phyloP scores from a whole-genome alignment of 1,140 invertebrate species.

The Medauroidea extradentata region DNA sequence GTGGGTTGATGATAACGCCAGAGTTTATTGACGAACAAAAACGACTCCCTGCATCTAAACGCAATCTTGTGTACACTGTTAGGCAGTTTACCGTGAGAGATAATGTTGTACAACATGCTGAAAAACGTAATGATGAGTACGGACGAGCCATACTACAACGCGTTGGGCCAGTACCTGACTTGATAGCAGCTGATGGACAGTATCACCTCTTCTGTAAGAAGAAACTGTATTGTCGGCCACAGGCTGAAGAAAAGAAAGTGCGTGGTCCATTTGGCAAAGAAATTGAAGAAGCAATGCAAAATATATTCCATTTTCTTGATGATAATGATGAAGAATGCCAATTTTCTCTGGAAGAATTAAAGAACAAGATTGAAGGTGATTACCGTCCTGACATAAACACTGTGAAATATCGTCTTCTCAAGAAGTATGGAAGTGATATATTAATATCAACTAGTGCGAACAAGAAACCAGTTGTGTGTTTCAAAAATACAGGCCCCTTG shows the following conservation, averaged over 20 bases:
- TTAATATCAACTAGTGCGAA: background rate
- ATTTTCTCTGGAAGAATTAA: background rate
- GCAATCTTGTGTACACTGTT: no score
- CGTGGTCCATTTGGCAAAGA: background rate
- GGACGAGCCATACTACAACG: background rate
- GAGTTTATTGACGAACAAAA: no score
- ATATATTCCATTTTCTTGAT: background rate
- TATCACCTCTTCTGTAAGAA: background rate
- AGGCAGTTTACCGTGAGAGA: no score
- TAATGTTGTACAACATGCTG: background rate
- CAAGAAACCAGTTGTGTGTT: constrained; percentile 6
- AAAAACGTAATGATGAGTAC: background rate
- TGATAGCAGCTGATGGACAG: background rate
- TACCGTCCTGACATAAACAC: background rate
- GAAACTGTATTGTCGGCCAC: background rate
- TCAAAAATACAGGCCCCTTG: constrained; percentile 12
- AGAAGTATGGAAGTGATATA: background rate
- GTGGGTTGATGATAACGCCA: no score
- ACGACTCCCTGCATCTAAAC: no score
- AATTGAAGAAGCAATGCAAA: background rate
- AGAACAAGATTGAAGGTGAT: background rate
- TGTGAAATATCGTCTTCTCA: background rate
- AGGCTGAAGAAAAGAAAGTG: background rate
- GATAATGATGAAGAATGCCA: background rate
- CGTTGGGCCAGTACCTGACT: background rate